phyloP scores from a whole-genome alignment of 2,888 invertebrate genomes.

The Drosophila quinaria region DNA sequence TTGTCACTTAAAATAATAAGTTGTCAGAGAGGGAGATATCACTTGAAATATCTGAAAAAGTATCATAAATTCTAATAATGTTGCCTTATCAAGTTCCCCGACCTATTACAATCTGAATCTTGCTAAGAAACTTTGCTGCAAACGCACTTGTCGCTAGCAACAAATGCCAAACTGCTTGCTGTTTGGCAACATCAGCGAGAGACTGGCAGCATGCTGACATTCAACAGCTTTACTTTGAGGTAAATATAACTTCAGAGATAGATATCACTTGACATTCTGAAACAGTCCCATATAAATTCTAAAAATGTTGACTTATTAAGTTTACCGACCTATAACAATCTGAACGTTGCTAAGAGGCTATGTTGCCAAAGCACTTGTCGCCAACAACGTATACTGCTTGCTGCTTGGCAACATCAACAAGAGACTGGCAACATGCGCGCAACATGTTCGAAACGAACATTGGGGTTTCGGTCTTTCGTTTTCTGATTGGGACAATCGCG shows the following conservation, averaged over 20 bases:
- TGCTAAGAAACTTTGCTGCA: slow-evolving; percentile 21
- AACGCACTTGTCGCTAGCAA: slow-evolving; percentile 54
- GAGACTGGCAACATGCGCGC: slow-evolving; percentile 29
- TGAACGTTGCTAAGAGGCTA: not conserved
- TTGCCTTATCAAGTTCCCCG: not conserved
- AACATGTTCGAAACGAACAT: slow-evolving; percentile 62
- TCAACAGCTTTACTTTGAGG: not conserved
- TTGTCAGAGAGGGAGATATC: not conserved
- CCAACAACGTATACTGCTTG: slow-evolving; percentile 30
- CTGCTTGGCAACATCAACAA: slow-evolving; percentile 32
- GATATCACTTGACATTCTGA: not conserved
- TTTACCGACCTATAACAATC: not conserved
- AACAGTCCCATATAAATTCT: not conserved
- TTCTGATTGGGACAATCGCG: slow-evolving; percentile 58
- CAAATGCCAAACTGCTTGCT: slow-evolving; percentile 25
- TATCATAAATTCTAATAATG: not conserved
- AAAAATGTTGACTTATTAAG: not conserved
- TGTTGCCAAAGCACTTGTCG: slow-evolving; percentile 54
- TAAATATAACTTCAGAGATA: not conserved
- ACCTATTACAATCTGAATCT: not conserved
- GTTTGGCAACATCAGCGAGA: slow-evolving; percentile 33
- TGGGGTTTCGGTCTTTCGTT: slow-evolving; percentile 21
- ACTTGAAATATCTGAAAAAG: not conserved
- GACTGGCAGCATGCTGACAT: not conserved
- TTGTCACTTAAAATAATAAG: not conserved